Evolutionary conservation across 2,113 vertebrate genomes (phyloP).

Genomic region (Gila orcuttii): DNA sequence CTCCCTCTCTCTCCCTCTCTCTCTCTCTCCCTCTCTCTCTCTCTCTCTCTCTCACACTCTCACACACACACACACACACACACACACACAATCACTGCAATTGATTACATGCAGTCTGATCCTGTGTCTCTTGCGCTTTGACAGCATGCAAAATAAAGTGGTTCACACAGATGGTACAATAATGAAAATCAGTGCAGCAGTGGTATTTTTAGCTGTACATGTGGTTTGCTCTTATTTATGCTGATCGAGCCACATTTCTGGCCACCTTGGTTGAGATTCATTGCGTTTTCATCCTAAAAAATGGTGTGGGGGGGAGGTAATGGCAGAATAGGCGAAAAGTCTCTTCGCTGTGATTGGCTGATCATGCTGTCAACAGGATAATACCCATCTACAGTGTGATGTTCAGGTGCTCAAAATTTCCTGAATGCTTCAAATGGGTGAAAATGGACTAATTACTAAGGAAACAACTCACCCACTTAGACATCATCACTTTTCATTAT

Average conservation of each 20-base stretch:
- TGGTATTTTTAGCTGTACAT: slow-evolving; percentile 35
- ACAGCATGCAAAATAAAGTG: slow-evolving; percentile 29
- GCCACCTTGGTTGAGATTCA: background rate
- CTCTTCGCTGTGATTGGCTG: background rate
- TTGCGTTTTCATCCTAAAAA: background rate
- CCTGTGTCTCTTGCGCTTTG: background rate
- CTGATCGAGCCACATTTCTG: slow-evolving; percentile 13
- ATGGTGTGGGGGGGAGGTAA: background rate
- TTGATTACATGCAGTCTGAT: slow-evolving; percentile 5
- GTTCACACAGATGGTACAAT: slow-evolving; percentile 27
- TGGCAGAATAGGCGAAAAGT: background rate
- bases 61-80: background rate
- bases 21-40: background rate
- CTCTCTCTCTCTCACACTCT: background rate
- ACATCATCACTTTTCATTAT: background rate
- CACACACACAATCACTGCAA: background rate
- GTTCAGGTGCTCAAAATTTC: background rate
- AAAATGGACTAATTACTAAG: background rate
- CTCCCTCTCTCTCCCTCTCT: no score
- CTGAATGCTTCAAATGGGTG: background rate
- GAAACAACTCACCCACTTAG: background rate
- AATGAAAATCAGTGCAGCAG: slow-evolving; percentile 40
- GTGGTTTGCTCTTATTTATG: slow-evolving; percentile 42
- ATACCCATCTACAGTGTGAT: background rate
- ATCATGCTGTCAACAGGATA: background rate